Conservation (phyloP, 2,888 invertebrate species). For the Gandaritis pyraliata region DNA sequence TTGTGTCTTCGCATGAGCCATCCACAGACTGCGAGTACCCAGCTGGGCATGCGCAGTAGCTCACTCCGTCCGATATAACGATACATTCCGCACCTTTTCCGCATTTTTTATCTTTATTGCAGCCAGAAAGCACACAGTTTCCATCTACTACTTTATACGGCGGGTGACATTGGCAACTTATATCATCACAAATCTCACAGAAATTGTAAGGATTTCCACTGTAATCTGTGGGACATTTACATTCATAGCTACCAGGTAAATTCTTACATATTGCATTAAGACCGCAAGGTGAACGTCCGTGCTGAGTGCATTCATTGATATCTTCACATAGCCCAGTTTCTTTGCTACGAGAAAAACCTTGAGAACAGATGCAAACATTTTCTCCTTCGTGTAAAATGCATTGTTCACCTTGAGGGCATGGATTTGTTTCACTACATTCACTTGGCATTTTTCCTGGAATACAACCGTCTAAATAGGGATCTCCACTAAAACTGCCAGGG, state of each 20-base stretch:
- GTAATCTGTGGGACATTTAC: constrained; percentile 94
- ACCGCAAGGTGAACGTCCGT: constrained; percentile 92
- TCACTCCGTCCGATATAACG: constrained; percentile 94
- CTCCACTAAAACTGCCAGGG: constrained; percentile 91
- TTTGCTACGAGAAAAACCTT: constrained; percentile 92
- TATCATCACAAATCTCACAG: constrained; percentile 93
- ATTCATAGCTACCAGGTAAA: constrained; percentile 96
- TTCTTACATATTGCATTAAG: constrained; percentile 96
- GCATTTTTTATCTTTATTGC: constrained; percentile 91
- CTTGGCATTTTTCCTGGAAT: constrained; percentile 86
- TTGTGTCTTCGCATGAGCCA: constrained; percentile 93
- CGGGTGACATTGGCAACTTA: constrained; percentile 93
- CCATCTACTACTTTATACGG: constrained; percentile 94
- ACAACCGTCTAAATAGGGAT: constrained; percentile 92
- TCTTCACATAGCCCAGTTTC: constrained; percentile 92
- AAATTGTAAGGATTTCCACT: constrained; percentile 95
- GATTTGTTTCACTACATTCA: constrained; percentile 89
- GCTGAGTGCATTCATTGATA: constrained; percentile 92
- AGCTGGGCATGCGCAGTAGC: constrained; percentile 96
- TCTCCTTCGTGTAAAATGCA: constrained; percentile 92
- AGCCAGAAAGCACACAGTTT: constrained; percentile 93
- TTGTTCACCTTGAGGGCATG: constrained; percentile 93
- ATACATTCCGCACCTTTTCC: constrained; percentile 95
- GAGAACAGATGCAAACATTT: constrained; percentile 94
- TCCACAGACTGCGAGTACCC: constrained; percentile 91